These are phyloP conservation scores for Lepus oiostolus DNA, from an alignment of 2,797 vertebrate genomes.

Conservation along the genomic window DNA sequence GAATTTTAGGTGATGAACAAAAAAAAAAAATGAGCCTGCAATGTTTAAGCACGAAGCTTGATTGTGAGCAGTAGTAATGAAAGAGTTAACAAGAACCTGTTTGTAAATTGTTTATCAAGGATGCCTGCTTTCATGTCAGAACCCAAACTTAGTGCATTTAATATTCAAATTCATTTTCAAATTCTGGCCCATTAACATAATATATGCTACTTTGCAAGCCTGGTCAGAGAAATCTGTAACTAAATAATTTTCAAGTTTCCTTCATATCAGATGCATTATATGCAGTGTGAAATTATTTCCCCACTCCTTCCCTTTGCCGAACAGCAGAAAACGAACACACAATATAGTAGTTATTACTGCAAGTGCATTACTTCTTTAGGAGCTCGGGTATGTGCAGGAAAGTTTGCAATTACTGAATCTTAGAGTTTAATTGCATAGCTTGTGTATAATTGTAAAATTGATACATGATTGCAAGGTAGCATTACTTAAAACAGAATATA, in stretches of 20 bases:
- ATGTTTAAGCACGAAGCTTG: slow-evolving; percentile 35
- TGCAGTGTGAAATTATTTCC: slow-evolving; percentile 92
- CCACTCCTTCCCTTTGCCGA: slow-evolving; percentile 84
- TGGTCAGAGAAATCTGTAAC: slow-evolving; percentile 90
- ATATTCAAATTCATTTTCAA: slow-evolving; percentile 91
- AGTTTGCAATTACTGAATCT: slow-evolving; percentile 80
- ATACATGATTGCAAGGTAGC: slow-evolving; percentile 57
- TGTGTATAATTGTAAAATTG: slow-evolving; percentile 75
- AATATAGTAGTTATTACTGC: slow-evolving; percentile 81
- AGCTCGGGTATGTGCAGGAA: slow-evolving; percentile 69
- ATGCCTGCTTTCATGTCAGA: slow-evolving; percentile 86
- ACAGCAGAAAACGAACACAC: slow-evolving; percentile 80
- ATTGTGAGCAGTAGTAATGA: neutral
- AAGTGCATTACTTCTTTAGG: slow-evolving; percentile 81
- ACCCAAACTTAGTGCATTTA: slow-evolving; percentile 88
- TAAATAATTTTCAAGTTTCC: slow-evolving; percentile 92
- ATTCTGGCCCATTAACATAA: slow-evolving; percentile 90
- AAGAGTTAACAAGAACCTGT: slow-evolving; percentile 85
- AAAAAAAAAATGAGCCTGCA: neutral
- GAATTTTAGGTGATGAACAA: slow-evolving; percentile 49
- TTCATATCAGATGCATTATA: slow-evolving; percentile 90
- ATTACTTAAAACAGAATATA: slow-evolving; percentile 73
- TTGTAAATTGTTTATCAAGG: slow-evolving; percentile 75
- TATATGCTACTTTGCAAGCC: slow-evolving; percentile 90
- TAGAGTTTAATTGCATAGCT: slow-evolving; percentile 85